Base-by-base conservation (phyloP, 1,140 invertebrate species). In the Nixonia krombeini region DNA sequence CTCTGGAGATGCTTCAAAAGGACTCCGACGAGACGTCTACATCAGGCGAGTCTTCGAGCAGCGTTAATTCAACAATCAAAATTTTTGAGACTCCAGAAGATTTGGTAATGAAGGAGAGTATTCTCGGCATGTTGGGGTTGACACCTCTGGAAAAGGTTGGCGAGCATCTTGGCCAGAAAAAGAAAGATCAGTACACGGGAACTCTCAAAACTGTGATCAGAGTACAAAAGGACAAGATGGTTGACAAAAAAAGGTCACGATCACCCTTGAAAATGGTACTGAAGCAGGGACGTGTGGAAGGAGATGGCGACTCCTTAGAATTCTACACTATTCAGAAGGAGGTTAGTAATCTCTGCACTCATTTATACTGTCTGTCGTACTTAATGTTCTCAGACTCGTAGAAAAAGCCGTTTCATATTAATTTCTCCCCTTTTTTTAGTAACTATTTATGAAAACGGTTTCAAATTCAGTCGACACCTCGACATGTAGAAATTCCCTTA, bases 201-300 rank as follows among this genome's bases (percentile, higher is more conserved):
- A 93, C 92, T 0, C 73, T 93, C 29, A 94, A 93, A 72, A 93
- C 92, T 13, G 89, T 93, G 29, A 93, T 94, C 51, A 92, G 93
- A 40, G 91, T 91, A 51, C 81, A 88, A 5, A 86, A 86, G 72
- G 78, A 84, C 16, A 81, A 57, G 75, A 79, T 1, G 4, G 74
- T 86, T 26, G 87, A 88, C 52, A 86, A 87, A 46, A 90, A 90
- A 80, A 88, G 86, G 50, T 87, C 86, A 25, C 86, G 90, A 31
- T 91, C 89, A 53, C 90, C 90, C 0, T 78, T 93, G 37, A 93
- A 93, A 74, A 92, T 93, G 90, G 92, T 92, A 37, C 88, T 93
- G 75, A 92, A 93, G 75, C 92, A 93, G 74, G 90, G 89, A 49
- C 89, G 90, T 50, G 85, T 85, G 1, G 66, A 90, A 79, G 87